Percentiles rank a stretch among this genome's conserved stretches.
Conservation (phyloP, 2,797 vertebrate genomes). For the Neolamprologus multifasciatus region DNA sequence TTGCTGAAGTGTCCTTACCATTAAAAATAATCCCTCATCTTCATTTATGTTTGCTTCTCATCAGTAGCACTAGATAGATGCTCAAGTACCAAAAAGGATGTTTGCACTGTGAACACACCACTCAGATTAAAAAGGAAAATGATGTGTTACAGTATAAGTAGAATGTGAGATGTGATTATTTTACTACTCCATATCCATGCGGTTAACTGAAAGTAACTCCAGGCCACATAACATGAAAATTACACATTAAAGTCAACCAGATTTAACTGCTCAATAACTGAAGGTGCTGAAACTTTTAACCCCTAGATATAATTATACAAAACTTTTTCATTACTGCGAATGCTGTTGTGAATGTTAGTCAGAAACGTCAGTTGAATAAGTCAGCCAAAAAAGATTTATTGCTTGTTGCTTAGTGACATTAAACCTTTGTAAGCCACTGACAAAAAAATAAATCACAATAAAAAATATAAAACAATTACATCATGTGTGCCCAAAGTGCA, state of each 20-base stretch:
- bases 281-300: neutral
- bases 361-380: neutral
- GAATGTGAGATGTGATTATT: neutral
- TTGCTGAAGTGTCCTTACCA: neutral
- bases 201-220: neutral
- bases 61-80: neutral
- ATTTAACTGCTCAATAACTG: neutral
- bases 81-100: neutral
- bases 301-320: neutral
- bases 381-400: neutral
- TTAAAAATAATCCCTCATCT: neutral
- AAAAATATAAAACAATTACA: neutral
- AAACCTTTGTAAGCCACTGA: neutral
- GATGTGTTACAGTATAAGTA: neutral
- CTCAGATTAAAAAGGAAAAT: neutral
- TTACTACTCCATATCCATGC: neutral
- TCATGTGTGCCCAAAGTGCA: neutral
- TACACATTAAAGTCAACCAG: neutral
- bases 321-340: neutral
- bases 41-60: neutral
- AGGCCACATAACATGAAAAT: accelerated
- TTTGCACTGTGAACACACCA: neutral
- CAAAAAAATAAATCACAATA: neutral
- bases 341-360: neutral
- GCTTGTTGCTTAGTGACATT: neutral